A percentile compares a stretch with the other conserved stretches of the same genome.
phyloP scores from a whole-genome alignment of 1,140 invertebrate species.

The Lepidurus couesii region DNA sequence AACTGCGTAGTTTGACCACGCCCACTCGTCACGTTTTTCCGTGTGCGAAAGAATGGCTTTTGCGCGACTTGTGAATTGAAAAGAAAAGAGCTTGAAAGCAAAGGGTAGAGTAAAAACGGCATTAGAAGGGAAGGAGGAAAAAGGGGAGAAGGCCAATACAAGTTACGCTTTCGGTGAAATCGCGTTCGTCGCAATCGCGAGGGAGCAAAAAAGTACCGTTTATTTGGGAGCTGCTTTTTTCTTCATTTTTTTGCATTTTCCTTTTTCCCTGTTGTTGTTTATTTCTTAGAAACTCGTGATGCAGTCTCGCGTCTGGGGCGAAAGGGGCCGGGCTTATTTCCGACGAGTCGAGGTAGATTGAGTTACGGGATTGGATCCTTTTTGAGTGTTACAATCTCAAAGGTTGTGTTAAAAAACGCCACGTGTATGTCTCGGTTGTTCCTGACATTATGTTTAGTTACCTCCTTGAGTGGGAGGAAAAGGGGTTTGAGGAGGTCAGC shows the following conservation, averaged over 20 bases:
- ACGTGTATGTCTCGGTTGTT: background rate
- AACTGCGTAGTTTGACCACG: conserved; percentile 21
- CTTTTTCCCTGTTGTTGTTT: background rate
- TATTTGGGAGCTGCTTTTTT: background rate
- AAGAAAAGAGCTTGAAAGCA: background rate
- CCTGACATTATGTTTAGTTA: background rate
- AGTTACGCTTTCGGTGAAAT: background rate
- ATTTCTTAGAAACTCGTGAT: background rate
- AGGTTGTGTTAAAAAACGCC: background rate
- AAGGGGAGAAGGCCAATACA: background rate
- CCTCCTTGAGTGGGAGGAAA: background rate
- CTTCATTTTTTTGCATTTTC: background rate
- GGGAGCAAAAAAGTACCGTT: background rate
- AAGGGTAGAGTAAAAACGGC: background rate
- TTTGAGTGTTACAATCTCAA: no score
- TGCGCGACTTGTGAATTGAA: background rate
- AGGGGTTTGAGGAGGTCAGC: background rate
- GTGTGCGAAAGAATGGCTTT: conserved; percentile 3
- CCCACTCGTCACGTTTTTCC: conserved; percentile 17
- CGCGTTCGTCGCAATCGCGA: background rate
- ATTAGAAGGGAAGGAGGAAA: background rate
- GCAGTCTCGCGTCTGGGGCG: no score
- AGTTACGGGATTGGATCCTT: no score
- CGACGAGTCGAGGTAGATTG: no score
- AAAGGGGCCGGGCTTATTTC: no score